A percentile compares a stretch with the other conserved stretches of the same genome.
Evolutionary conservation across 2,797 vertebrate species (phyloP).

Genomic region (Pteronotus mesoamericanus): DNA sequence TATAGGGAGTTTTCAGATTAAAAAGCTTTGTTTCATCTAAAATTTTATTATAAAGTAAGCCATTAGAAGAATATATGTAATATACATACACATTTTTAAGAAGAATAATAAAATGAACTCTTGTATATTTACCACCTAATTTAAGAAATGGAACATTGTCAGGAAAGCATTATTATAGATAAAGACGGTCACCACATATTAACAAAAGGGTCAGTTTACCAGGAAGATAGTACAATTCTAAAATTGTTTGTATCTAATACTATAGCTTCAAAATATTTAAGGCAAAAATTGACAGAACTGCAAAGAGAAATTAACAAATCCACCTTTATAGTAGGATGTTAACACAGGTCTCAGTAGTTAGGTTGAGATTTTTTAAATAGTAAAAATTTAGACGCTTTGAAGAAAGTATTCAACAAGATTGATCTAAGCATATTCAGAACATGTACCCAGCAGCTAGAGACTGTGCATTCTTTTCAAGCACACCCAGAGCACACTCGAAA

Average conservation of each 20-base stretch:
- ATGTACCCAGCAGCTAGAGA: neutral
- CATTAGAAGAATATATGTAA: neutral
- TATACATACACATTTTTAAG: neutral
- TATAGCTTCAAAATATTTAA: neutral
- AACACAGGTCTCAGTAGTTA: neutral
- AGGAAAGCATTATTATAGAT: neutral
- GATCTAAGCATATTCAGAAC: neutral
- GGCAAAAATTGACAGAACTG: neutral
- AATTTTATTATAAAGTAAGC: neutral
- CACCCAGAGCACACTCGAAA: neutral
- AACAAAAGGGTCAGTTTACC: neutral
- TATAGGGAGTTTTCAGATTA: slow-evolving; percentile 6
- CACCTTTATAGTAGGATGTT: neutral
- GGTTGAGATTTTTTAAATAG: neutral
- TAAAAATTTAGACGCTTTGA: neutral
- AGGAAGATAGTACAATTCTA: neutral
- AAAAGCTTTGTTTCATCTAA: neutral
- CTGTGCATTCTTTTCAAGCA: neutral
- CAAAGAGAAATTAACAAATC: neutral
- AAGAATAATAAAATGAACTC: neutral
- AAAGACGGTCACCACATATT: neutral
- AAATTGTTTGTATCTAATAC: neutral
- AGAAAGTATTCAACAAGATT: neutral
- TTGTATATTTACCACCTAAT: neutral
- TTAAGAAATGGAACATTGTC: slow-evolving; percentile 38